phyloP scores from a whole-genome alignment of 2,797 vertebrate genomes.

The Lerista edwardsae region DNA sequence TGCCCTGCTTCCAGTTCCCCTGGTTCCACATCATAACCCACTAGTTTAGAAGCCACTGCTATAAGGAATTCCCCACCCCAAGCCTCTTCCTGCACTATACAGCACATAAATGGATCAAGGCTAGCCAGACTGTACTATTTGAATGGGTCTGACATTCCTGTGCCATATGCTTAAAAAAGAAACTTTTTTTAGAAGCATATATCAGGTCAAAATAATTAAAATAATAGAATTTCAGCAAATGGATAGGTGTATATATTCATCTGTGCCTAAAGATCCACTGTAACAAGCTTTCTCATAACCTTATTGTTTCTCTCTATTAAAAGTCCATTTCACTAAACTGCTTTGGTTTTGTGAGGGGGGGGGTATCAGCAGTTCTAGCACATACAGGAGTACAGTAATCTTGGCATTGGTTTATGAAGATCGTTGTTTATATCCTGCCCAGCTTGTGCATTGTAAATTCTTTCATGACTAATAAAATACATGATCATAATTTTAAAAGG shows the following conservation, averaged over 20 bases:
- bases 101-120: background rate
- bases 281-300: conserved; percentile 4
- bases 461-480: conserved; percentile 19
- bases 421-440: background rate
- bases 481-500: background rate
- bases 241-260: background rate
- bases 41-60: too few species aligned
- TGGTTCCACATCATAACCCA: too few species aligned
- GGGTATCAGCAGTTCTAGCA: rapidly evolving
- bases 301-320: background rate
- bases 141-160: background rate
- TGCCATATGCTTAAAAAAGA: too few species aligned
- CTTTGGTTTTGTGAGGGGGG: background rate
- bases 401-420: background rate
- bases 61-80: too few species aligned
- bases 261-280: background rate
- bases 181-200: background rate
- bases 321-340: conserved; percentile 18
- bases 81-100: background rate
- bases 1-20: too few species aligned
- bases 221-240: background rate
- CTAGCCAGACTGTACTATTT: background rate
- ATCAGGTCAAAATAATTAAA: background rate
- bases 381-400: background rate
- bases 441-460: background rate